Evolutionary conservation across 1,140 invertebrate species (phyloP), one percentile per base, ranked within the genome.

Genomic region (Idris sp.): DNA sequence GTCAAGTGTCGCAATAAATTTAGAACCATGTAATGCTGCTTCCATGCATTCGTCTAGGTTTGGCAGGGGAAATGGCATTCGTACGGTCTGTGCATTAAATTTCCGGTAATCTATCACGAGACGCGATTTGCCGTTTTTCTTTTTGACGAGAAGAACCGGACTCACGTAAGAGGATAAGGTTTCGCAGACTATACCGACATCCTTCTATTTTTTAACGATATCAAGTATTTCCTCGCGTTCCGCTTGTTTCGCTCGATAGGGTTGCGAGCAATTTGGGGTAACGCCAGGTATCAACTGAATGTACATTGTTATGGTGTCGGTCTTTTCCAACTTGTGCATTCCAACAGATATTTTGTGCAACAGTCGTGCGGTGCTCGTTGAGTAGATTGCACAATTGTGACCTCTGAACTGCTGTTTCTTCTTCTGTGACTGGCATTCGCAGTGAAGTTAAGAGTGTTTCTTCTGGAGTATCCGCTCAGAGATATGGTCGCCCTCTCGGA

Each of bases 261-360:
- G 44, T 6, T 33, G 18, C 1, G 44, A 49, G 13, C 35, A 33
- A 35, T 14, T 18, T 4, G 30, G 44, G 9, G 6, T 22, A 4
- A 16, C n/a, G 11, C 8, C 16, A 0, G 14, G 16, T 11, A 6
- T 49, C 5, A 35, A 15, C 11, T 35, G 7, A 4, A 49, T 49
- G 5, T 49, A 14, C 30, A 49, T 33, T 35, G 33, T 82, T 13
- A 46, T 30, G 5, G 31, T 13, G 8, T 46, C 13, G 1, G 43
- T 46, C 16, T 15, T 30, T 3, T 26, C 13, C 13, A 46, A 10
- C 2, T 46, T 9, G 1, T 16, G 1, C 3, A 31, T 3, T 4
- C n/a, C n/a, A n/a, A n/a, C 11, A 25, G 2, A 5, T 15, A n/a
- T n/a, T n/a, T n/a, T n/a, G n/a, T 10, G 43, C 11, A 1, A 46